phyloP scores from a whole-genome alignment of 2,797 vertebrate species.

The Mycteria americana region DNA sequence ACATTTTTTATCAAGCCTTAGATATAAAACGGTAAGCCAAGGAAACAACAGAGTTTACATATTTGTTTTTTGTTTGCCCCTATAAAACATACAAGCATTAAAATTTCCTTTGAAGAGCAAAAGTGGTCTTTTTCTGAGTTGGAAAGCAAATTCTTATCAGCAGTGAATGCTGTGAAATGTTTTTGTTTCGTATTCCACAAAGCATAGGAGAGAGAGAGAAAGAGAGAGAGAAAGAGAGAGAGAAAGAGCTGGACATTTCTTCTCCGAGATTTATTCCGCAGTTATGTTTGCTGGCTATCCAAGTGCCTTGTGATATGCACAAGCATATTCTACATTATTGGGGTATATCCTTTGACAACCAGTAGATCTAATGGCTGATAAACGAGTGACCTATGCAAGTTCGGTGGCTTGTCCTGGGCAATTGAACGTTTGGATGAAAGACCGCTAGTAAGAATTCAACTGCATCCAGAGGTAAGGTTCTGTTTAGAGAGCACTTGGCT shows the following conservation, averaged over 20 bases:
- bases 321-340: constrained; percentile 77
- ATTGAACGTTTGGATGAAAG: constrained; percentile 82
- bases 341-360: constrained; percentile 72
- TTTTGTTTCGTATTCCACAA: constrained; percentile 84
- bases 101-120: constrained; percentile 75
- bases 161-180: constrained; percentile 76
- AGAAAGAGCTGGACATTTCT: constrained; percentile 76
- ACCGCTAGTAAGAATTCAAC: constrained; percentile 88
- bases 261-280: constrained; percentile 65
- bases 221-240: constrained; percentile 74
- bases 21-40: constrained; percentile 80
- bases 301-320: constrained; percentile 76
- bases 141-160: constrained; percentile 84
- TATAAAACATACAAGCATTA: constrained; percentile 81
- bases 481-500: constrained; percentile 80
- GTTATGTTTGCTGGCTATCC: constrained; percentile 77
- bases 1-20: constrained; percentile 73
- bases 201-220: constrained; percentile 77
- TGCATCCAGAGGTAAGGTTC: constrained; percentile 92
- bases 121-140: constrained; percentile 83
- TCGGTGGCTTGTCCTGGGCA: constrained; percentile 81
- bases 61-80: constrained; percentile 70
- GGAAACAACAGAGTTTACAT: constrained; percentile 73
- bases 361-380: constrained; percentile 77
- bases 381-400: constrained; percentile 73